Evolutionary conservation across 2,888 invertebrate genomes (phyloP), one percentile per base, ranked within the genome.

Genomic region (Sisyra nigra): DNA sequence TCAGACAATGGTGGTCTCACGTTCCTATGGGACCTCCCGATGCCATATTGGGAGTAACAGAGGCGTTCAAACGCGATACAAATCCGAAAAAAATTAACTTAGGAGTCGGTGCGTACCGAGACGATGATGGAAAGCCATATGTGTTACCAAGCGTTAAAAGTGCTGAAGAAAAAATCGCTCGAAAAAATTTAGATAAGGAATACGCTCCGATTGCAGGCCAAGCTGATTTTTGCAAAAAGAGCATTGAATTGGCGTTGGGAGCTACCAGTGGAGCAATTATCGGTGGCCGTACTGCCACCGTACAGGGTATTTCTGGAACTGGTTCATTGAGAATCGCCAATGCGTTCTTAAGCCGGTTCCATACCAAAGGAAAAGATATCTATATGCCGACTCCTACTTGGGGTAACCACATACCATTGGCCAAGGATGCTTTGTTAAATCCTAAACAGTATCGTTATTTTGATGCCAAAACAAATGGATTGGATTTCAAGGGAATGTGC

Each of bases 11-110:
- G 81, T 92, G 88, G 82, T 65, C 75, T 45, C 76, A 84, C 59
- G 93, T 97, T 7, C 76, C 81, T 59, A 87, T 94, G 89, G 97
- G 96, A 3, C 97, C 97, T 13, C 97, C 97, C 4, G 97, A 97
- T 71, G 87, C 89, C 17, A 99, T 99, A 66, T 69, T 99, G 40
- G 98, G 98, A 31, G 85, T 98, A 34, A 87, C 94, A 1, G 98
- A 99, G 62, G 97, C 97, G 1, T 98, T 72, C 66, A 96, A 91
- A 60, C 76, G 69, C 47, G 97, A 98, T 60, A 68, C 71, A 2
- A 84, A 91, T 60, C 77, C 91, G 0, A 89, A 89, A 53, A 99
- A 98, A 66, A 85, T 98, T 48, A 99, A 98, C 64, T 74, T 99
- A 41, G 96, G 96, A 46, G 92, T 80, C 3, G 92, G 92, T 47